These are phyloP conservation scores for Halcyon chelicuti DNA, from an alignment of 2,797 vertebrate genomes.

Conservation along the genomic window DNA sequence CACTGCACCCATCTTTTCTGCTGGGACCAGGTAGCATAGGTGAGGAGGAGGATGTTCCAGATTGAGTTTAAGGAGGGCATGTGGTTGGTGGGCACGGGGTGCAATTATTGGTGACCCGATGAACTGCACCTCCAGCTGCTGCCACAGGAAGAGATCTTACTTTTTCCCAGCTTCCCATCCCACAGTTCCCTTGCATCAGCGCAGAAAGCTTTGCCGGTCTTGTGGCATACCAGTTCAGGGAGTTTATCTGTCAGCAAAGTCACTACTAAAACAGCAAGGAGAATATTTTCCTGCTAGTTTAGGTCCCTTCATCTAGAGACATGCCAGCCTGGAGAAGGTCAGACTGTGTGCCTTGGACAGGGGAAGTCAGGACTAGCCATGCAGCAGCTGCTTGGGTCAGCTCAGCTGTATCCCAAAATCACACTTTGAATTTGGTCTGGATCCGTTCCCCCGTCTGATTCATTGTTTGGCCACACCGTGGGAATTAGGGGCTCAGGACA, in stretches of 20 bases:
- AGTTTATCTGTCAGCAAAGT: neutral
- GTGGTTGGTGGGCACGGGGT: neutral
- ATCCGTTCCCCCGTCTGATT: neutral
- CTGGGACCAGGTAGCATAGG: accelerated
- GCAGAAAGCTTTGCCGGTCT: neutral
- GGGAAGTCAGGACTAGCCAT: neutral
- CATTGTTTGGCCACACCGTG: neutral
- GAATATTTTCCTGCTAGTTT: neutral
- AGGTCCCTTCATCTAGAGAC: neutral
- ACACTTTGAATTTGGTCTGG: neutral
- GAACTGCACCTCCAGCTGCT: neutral
- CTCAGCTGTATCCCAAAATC: neutral
- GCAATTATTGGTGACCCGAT: neutral
- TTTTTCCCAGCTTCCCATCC: neutral
- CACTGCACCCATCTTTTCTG: accelerated
- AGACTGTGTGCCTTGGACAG: neutral
- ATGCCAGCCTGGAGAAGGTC: neutral
- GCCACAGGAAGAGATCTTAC: neutral
- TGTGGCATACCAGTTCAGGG: neutral
- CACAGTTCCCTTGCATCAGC: neutral
- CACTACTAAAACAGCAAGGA: neutral
- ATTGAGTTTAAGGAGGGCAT: accelerated
- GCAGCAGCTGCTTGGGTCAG: neutral
- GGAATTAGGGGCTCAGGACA: neutral
- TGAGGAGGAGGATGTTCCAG: neutral